Evolutionary conservation across 2,888 invertebrate species (phyloP).

Genomic region (Tuta absoluta): DNA sequence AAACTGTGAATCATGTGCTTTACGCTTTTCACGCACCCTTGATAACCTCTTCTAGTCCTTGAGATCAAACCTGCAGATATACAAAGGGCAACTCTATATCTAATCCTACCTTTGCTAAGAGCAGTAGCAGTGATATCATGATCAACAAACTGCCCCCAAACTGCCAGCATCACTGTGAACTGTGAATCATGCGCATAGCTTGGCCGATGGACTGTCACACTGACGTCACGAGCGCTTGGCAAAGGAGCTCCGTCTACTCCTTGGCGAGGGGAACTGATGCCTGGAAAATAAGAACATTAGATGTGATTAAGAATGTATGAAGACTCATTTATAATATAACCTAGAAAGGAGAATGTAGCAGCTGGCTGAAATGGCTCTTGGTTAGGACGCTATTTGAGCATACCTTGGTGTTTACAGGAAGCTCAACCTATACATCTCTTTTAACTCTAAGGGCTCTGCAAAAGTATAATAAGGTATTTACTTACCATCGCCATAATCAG

Average conservation of each 20-base stretch:
- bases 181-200: conserved; percentile 86
- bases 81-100: background rate
- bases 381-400: too few relatives aligned
- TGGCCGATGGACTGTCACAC: conserved; percentile 86
- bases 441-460: too few relatives aligned
- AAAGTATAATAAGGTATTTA: too few relatives aligned
- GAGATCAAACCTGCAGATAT: conserved; percentile 13
- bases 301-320: too few relatives aligned
- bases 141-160: conserved; percentile 94
- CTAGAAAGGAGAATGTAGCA: too few relatives aligned
- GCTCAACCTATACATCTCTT: too few relatives aligned
- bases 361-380: too few relatives aligned
- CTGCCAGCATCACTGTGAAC: conserved; percentile 91
- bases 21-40: background rate
- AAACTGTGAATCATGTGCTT: conserved; percentile 78
- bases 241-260: conserved; percentile 77
- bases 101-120: conserved; percentile 81
- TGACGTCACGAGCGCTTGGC: conserved; percentile 89
- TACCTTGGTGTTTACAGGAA: too few relatives aligned
- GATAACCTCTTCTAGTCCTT: conserved; percentile 83
- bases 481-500: conserved; percentile 89
- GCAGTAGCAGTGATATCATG: conserved; percentile 94
- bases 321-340: too few relatives aligned
- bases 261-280: conserved; percentile 83
- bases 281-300: conserved; percentile 52